Evolutionary conservation across 2,888 invertebrate species (phyloP).

Genomic region (Drosophila macrospina): DNA sequence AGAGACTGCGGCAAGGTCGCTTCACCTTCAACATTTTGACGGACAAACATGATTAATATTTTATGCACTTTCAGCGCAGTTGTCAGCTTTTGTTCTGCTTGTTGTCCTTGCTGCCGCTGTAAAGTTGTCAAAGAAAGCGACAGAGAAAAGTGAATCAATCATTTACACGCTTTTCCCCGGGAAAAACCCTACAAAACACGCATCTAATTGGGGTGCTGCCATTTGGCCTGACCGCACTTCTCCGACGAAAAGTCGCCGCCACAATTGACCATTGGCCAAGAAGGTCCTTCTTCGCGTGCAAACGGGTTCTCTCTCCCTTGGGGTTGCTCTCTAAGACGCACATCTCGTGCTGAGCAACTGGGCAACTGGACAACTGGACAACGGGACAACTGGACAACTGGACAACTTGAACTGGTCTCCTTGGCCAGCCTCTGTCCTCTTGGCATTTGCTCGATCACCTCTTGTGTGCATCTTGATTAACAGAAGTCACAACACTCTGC

Average conservation of each 20-base stretch:
- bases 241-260: slow-evolving; percentile 34
- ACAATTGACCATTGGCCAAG: slow-evolving; percentile 69
- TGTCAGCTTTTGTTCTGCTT: slow-evolving; percentile 25
- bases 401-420: background rate
- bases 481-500: slow-evolving; percentile 27
- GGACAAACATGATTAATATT: slow-evolving; percentile 72
- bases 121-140: slow-evolving; percentile 12
- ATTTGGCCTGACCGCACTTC: slow-evolving; percentile 60
- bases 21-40: slow-evolving; percentile 28
- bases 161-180: slow-evolving; percentile 50
- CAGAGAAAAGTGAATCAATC: slow-evolving; percentile 63
- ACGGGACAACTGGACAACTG: background rate
- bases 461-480: slow-evolving; percentile 56
- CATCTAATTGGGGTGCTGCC: slow-evolving; percentile 75
- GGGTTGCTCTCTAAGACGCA: slow-evolving; percentile 56
- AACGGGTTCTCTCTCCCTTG: slow-evolving; percentile 53
- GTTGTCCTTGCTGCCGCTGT: slow-evolving; percentile 3
- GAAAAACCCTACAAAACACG: slow-evolving; percentile 38
- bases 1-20: slow-evolving; percentile 24
- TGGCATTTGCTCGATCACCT: slow-evolving; percentile 48
- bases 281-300: slow-evolving; percentile 36
- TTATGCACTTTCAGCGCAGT: slow-evolving; percentile 45
- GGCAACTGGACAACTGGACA: background rate
- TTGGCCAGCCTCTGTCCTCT: slow-evolving; percentile 31
- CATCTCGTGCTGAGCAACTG: slow-evolving; percentile 10